Percentiles rank a stretch among this genome's conserved stretches.
These are phyloP conservation scores for Sympetrum striolatum DNA, from an alignment of 2,888 invertebrate genomes.

Conservation along the genomic window DNA sequence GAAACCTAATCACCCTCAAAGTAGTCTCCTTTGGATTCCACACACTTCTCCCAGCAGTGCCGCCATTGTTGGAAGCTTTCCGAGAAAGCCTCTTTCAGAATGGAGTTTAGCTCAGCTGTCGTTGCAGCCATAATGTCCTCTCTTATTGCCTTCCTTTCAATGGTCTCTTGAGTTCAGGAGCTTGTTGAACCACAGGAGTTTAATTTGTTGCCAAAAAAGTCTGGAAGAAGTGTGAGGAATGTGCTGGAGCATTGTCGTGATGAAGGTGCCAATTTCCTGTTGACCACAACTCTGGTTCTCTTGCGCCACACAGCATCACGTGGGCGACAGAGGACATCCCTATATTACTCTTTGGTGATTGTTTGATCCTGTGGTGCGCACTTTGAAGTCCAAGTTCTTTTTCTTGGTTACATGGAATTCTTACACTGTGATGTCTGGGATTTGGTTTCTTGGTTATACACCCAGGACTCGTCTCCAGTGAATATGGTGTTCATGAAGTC, in stretches of 20 bases:
- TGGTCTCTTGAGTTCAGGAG: too few relatives aligned
- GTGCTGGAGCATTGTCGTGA: too few relatives aligned
- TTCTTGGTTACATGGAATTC: not conserved
- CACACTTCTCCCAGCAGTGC: too few relatives aligned
- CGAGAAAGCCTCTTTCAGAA: too few relatives aligned
- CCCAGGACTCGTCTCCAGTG: slow-evolving; percentile 48
- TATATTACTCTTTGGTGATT: not conserved
- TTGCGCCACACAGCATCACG: not conserved
- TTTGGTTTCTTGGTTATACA: slow-evolving; percentile 48
- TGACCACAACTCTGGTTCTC: not conserved
- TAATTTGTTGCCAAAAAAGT: not conserved
- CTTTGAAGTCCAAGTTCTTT: not conserved
- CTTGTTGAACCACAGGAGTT: not conserved
- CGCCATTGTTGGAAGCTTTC: too few relatives aligned
- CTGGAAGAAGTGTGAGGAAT: not conserved
- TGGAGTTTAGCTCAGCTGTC: too few relatives aligned
- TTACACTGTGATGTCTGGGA: not conserved
- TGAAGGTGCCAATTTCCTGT: too few relatives aligned
- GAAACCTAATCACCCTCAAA: too few relatives aligned
- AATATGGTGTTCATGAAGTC: slow-evolving; percentile 45
- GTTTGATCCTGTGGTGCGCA: too few relatives aligned
- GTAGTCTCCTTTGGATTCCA: too few relatives aligned
- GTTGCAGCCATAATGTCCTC: too few relatives aligned
- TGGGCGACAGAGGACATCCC: not conserved
- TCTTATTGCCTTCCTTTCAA: too few relatives aligned